Percentiles rank a stretch among this genome's conserved stretches.
Conservation (phyloP, 2,797 vertebrate species). For the Iguana delicatissima region DNA sequence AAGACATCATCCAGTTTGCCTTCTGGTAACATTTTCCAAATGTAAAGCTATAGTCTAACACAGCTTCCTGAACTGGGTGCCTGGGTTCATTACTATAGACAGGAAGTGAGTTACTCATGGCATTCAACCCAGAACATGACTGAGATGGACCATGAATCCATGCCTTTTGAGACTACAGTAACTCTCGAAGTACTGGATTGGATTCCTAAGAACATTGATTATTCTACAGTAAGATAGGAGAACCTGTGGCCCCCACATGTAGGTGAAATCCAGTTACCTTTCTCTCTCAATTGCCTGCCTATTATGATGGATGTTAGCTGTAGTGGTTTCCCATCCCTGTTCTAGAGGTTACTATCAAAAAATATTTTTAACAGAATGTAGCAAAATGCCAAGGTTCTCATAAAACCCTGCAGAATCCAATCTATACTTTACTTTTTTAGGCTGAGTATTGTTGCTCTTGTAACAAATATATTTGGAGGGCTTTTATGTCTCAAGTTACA, state of each 20-base stretch:
- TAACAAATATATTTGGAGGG: conserved; percentile 1
- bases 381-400: not conserved
- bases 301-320: not conserved
- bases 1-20: conserved; percentile 8
- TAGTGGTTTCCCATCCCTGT: too few relatives aligned
- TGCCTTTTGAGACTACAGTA: not conserved
- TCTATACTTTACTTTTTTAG: conserved; percentile 31
- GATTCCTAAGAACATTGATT: not conserved
- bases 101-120: not conserved
- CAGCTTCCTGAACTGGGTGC: not conserved
- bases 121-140: not conserved
- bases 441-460: conserved; percentile 10
- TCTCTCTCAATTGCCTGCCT: not conserved
- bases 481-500: not conserved
- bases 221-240: not conserved
- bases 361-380: not conserved
- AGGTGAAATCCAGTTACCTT: not conserved
- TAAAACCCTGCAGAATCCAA: conserved; percentile 13
- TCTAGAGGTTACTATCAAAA: not conserved
- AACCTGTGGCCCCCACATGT: not conserved
- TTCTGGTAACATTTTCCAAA: conserved; percentile 32
- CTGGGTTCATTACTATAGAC: not conserved
- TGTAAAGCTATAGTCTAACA: not conserved
- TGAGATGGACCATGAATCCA: not conserved
- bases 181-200: not conserved